Base-by-base conservation (phyloP, 2,797 vertebrate species). In the Macrochelys suwanniensis region DNA sequence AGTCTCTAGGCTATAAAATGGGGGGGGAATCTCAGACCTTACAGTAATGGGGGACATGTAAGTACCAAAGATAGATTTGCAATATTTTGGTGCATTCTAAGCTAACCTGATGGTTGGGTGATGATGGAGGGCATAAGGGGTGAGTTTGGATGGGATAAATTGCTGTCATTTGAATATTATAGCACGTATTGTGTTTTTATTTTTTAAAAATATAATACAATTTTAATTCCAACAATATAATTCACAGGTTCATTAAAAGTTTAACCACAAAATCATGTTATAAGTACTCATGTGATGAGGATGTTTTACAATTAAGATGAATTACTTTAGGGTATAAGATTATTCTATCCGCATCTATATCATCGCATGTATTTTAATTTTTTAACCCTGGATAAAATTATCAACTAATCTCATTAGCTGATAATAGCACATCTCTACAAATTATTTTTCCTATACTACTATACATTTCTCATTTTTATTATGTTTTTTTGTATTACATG, bases 1-100 rank as follows among this genome's bases (percentile, higher is more conserved):
- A 95, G 85, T 94, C 93, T 88, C 51, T 88, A 80, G 37, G 89
- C 94, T 89, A 95, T 87, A 96, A 97, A 97, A 95, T 26, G n/a
- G 84, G 47, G 9, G 47, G 47, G 9, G 11, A 10, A 47, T 47
- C 45, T 47, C 45, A 45, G 21, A 28, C 47, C 45, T 47, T 76
- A 9, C 47, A 13, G 26, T 77, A 49, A 77, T 31, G 45, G 25
- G 17, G 37, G 10, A 71, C 37, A 71, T 42, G 37, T 21, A 42
- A 37, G 6, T 42, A 71, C 37, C n/a, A 42, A 71, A 42, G 68
- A 71, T 68, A 37, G 65, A 37, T 71, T 11, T 71, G n/a, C 25
- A 71, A 77, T 17, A 49, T 77, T 76, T 31, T 31, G 45, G 45
- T 31, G 28, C 13, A 47, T 47, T 31, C 13, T 77, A 31, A 49